These are phyloP conservation scores for Osmerus mordax DNA, from an alignment of 2,113 vertebrate species.

Conservation along the genomic window DNA sequence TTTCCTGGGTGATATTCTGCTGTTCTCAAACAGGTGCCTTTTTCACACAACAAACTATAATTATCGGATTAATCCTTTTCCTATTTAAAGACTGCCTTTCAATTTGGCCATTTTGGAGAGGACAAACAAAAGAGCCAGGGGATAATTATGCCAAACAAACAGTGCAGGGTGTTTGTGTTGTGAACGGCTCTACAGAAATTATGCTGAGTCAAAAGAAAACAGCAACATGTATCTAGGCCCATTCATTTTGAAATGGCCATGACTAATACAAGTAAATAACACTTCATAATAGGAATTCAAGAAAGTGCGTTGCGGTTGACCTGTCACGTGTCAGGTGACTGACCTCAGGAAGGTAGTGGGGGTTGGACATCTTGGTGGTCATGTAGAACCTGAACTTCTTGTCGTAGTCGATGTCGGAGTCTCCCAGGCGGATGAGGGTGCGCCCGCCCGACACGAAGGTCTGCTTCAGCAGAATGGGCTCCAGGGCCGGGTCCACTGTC, in stretches of 20 bases:
- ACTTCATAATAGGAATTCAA: neutral
- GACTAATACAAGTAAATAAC: too few relatives aligned
- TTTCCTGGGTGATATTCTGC: neutral
- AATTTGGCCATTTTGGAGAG: too few relatives aligned
- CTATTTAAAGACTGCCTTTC: too few relatives aligned
- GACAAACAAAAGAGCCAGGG: too few relatives aligned
- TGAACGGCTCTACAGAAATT: too few relatives aligned
- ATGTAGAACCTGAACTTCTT: slow-evolving; percentile 85
- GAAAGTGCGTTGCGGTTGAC: neutral
- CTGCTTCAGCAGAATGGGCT: slow-evolving; percentile 83
- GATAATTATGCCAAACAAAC: neutral
- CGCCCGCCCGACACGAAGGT: slow-evolving; percentile 78
- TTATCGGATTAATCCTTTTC: too few relatives aligned
- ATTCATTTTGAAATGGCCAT: too few relatives aligned
- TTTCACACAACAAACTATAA: too few relatives aligned
- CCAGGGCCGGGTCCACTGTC: slow-evolving; percentile 79
- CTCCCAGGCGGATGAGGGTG: slow-evolving; percentile 80
- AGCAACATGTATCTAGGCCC: too few relatives aligned
- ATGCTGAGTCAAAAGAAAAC: neutral
- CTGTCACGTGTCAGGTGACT: neutral
- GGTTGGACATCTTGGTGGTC: slow-evolving; percentile 88
- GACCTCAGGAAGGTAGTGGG: slow-evolving; percentile 88
- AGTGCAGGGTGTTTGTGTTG: neutral
- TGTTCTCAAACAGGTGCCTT: too few relatives aligned
- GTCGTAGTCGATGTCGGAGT: slow-evolving; percentile 84